Conservation (phyloP, 2,113 vertebrate species). For the Rhineura floridana region DNA sequence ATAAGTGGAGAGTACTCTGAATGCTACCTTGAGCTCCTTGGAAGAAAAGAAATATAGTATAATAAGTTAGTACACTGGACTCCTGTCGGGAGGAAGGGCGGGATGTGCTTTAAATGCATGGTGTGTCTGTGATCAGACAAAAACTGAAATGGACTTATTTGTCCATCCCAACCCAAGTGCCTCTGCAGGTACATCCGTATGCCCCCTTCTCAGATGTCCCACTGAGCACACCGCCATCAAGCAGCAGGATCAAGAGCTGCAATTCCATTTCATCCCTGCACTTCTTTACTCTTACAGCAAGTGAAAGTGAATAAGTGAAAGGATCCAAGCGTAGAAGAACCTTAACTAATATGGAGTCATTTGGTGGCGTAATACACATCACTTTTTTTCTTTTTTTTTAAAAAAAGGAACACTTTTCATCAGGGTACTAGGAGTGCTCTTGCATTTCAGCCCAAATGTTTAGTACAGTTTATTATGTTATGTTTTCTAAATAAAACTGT, state of each 20-base stretch:
- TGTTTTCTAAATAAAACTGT: conserved; percentile 45
- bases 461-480: conserved; percentile 28
- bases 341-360: not conserved
- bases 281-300: not conserved
- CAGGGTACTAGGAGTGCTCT: conserved; percentile 11
- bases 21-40: no score
- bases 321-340: not conserved
- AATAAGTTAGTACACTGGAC: no score
- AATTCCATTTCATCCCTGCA: not conserved
- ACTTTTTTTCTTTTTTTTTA: not conserved
- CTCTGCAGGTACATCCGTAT: no score
- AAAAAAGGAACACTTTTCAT: no score
- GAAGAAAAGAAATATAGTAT: no score
- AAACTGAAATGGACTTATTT: no score
- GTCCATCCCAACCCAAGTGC: no score
- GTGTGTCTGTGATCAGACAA: no score
- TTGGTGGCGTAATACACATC: not conserved
- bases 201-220: not conserved
- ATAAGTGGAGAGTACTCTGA: no score
- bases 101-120: no score
- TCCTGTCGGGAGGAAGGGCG: no score
- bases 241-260: not conserved
- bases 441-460: conserved; percentile 40
- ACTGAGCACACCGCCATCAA: not conserved
- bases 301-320: not conserved